A percentile compares a stretch with the other conserved stretches of the same genome.
Conservation (phyloP, 2,797 vertebrate species). For the Gastrophryne carolinensis region DNA sequence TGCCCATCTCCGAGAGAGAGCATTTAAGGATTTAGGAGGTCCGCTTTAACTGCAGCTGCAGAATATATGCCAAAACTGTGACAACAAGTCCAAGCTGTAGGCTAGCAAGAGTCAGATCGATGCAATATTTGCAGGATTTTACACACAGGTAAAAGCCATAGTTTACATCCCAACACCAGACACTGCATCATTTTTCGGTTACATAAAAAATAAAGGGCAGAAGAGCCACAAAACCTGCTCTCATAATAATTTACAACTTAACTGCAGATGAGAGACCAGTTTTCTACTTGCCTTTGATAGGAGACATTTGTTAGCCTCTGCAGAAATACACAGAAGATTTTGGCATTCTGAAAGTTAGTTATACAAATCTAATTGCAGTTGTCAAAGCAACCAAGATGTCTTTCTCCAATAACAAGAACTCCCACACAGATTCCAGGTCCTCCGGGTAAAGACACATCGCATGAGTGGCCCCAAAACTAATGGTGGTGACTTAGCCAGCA, state of each 20-base stretch:
- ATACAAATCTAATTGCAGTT: not conserved
- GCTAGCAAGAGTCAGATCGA: not conserved
- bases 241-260: not conserved
- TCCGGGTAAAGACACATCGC: no score
- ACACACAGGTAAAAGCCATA: not conserved
- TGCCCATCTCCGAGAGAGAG: no score
- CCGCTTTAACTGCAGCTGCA: not conserved
- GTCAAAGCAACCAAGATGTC: not conserved
- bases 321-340: not conserved
- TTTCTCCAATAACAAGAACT: no score
- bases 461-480: no score
- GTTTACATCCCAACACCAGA: not conserved
- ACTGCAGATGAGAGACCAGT: not conserved
- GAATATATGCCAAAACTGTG: not conserved
- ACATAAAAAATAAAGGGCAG: not conserved
- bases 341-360: not conserved
- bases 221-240: not conserved
- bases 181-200: not conserved
- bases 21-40: no score
- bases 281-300: not conserved
- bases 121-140: not conserved
- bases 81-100: not conserved
- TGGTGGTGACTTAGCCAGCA: no score
- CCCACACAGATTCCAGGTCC: no score
- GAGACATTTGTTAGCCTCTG: not conserved